A percentile compares a stretch with the other conserved stretches of the same genome.
phyloP scores from a whole-genome alignment of 2,113 vertebrate species.

The Pteropus alecto region DNA sequence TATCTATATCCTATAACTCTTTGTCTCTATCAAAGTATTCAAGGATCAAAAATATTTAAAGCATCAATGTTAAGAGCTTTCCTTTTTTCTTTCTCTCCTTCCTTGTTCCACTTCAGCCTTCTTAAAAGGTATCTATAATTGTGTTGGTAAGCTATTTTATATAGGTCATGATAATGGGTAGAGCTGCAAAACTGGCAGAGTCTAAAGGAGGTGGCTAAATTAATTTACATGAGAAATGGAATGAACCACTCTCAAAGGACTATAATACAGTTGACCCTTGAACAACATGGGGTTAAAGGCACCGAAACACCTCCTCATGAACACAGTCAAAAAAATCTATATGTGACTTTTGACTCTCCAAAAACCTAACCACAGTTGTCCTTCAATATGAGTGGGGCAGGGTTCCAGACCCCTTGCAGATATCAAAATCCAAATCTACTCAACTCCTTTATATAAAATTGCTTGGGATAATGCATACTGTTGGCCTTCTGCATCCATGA shows the following conservation, averaged over 20 bases:
- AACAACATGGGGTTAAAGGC: background rate
- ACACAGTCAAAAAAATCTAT: background rate
- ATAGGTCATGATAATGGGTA: background rate
- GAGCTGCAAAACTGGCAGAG: background rate
- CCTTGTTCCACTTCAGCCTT: background rate
- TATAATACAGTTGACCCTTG: background rate
- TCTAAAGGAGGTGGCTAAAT: background rate
- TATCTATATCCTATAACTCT: background rate
- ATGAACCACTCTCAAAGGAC: background rate
- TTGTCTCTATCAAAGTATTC: background rate
- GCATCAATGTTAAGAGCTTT: background rate
- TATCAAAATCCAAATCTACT: background rate
- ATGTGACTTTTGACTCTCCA: background rate
- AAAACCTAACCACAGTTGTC: background rate
- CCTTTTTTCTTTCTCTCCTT: background rate
- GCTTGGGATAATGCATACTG: background rate
- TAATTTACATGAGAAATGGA: background rate
- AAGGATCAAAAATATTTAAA: background rate
- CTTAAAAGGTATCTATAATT: background rate
- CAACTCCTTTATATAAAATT: background rate
- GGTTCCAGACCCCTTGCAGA: background rate
- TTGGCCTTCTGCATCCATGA: background rate
- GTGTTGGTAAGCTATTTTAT: background rate
- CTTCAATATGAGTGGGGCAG: background rate
- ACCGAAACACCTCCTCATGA: background rate